Evolutionary conservation across 2,888 invertebrate species (phyloP).

Genomic region (Apamea epomidion): DNA sequence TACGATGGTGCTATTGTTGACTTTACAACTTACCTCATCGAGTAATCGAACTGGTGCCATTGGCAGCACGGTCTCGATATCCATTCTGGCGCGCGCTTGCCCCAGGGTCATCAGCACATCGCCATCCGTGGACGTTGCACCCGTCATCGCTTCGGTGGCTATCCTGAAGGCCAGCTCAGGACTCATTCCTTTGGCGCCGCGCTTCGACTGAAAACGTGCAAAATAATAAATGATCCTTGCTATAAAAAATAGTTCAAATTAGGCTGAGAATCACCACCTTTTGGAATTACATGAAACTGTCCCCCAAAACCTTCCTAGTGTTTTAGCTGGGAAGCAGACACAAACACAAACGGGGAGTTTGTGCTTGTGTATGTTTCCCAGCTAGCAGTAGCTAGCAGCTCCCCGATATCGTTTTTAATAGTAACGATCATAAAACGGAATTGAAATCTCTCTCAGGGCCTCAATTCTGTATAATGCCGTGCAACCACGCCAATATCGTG

Average conservation of each 20-base stretch:
- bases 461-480: too few species aligned
- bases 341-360: not conserved
- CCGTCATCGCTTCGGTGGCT: slow-evolving; percentile 80
- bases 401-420: not conserved
- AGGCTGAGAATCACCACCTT: too few species aligned
- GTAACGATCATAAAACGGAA: not conserved
- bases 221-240: not conserved
- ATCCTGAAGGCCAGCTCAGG: slow-evolving; percentile 78
- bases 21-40: slow-evolving; percentile 77
- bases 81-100: slow-evolving; percentile 85
- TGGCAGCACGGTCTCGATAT: slow-evolving; percentile 80
- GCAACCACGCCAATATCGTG: too few species aligned
- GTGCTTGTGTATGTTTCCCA: too few species aligned
- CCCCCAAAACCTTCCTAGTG: not conserved
- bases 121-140: slow-evolving; percentile 79
- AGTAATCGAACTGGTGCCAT: slow-evolving; percentile 80
- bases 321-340: not conserved
- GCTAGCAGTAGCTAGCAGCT: too few species aligned
- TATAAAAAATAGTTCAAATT: not conserved
- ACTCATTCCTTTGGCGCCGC: slow-evolving; percentile 87
- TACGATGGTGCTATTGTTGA: not conserved
- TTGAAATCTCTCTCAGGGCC: not conserved
- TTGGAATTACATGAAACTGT: not conserved
- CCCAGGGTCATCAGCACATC: slow-evolving; percentile 84
- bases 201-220: slow-evolving; percentile 78